phyloP scores from a whole-genome alignment of 2,113 vertebrate genomes.

The Amia ocellicauda region DNA sequence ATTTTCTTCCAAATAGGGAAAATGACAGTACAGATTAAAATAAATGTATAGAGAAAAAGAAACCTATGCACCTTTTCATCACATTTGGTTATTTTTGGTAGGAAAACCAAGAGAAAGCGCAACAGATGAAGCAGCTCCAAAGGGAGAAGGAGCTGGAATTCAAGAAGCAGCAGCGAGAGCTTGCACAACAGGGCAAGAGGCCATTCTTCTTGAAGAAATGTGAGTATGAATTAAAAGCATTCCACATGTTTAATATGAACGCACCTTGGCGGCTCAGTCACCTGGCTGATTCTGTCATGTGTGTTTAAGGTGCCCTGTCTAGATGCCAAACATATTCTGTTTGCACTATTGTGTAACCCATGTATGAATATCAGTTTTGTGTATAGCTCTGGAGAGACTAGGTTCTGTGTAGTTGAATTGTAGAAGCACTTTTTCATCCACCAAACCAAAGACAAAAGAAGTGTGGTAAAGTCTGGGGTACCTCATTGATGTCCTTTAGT shows the following conservation, averaged over 20 bases:
- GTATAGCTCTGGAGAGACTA: too few species aligned
- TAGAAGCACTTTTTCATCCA: too few species aligned
- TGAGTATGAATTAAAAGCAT: conserved; percentile 49
- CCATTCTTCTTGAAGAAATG: conserved; percentile 91
- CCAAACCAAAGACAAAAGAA: too few species aligned
- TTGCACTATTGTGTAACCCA: too few species aligned
- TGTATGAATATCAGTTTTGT: too few species aligned
- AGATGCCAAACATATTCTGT: too few species aligned
- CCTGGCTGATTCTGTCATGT: neutral
- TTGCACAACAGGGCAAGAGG: conserved; percentile 74
- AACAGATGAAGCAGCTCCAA: conserved; percentile 56
- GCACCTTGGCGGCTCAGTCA: neutral
- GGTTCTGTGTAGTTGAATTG: neutral
- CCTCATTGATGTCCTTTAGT: neutral
- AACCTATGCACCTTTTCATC: too few species aligned
- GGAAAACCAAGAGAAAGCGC: conserved; percentile 81
- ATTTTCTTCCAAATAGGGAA: too few species aligned
- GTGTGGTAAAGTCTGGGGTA: too few species aligned
- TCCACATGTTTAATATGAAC: too few species aligned
- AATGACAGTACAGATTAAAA: too few species aligned
- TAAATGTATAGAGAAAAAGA: too few species aligned
- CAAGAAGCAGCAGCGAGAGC: conserved; percentile 70
- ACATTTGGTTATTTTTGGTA: conserved; percentile 36
- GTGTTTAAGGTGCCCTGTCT: neutral
- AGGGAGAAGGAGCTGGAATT: conserved; percentile 67